A percentile compares a stretch with the other conserved stretches of the same genome.
phyloP scores from a whole-genome alignment of 2,888 invertebrate genomes.

The Amblyjoppa proteus region DNA sequence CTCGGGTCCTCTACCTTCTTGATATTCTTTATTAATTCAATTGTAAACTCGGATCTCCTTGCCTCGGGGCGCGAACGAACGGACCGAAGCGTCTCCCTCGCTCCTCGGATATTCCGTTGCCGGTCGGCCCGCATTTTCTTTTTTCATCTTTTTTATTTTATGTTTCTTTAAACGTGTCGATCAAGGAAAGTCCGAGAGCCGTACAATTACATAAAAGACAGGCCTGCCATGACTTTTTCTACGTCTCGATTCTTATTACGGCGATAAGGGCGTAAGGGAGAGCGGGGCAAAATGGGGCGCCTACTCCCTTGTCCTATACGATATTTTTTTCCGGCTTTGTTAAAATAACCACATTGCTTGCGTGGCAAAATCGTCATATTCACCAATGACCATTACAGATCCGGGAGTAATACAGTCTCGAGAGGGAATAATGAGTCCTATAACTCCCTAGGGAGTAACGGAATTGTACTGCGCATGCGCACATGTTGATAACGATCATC shows the following conservation, averaged over 20 bases:
- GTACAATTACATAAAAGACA: background rate
- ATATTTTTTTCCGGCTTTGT: no score
- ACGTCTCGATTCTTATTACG: background rate
- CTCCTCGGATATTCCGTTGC: background rate
- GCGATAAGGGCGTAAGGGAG: background rate
- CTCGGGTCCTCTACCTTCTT: slow-evolving; percentile 33
- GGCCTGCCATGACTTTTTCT: background rate
- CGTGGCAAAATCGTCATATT: no score
- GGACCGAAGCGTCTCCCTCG: background rate
- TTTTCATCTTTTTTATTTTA: background rate
- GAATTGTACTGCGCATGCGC: no score
- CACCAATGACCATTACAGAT: no score
- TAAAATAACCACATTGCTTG: no score
- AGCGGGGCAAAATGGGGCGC: no score
- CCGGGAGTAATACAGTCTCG: no score
- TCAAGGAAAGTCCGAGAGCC: background rate
- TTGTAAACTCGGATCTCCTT: slow-evolving; percentile 57
- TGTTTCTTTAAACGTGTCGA: background rate
- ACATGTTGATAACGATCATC: no score
- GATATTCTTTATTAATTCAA: slow-evolving; percentile 70
- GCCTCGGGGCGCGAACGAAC: slow-evolving; percentile 32
- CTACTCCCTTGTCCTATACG: no score
- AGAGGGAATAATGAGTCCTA: no score
- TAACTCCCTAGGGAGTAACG: no score
- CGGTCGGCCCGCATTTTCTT: background rate